Percentiles rank a stretch among this genome's conserved stretches.
Conservation (phyloP, 1,140 invertebrate genomes). For the Drosophila kanapiae region DNA sequence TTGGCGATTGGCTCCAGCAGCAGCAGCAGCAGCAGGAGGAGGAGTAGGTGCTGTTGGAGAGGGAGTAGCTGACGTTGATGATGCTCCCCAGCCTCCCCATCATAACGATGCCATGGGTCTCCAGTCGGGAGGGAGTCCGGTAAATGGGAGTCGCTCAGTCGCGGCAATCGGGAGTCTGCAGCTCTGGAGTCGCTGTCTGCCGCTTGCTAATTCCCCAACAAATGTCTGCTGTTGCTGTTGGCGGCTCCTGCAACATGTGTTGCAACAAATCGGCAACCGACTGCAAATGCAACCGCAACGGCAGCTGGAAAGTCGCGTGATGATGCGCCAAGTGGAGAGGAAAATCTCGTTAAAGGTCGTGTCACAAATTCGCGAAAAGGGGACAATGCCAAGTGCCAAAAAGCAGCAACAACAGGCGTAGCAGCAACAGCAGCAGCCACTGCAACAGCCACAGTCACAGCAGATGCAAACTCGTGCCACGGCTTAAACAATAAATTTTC, state of each 20-base stretch:
- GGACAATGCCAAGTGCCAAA: slow-evolving; percentile 64
- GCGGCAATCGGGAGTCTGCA: neutral
- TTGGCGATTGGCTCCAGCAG: slow-evolving; percentile 35
- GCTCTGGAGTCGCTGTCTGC: slow-evolving; percentile 42
- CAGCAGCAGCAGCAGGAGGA: slow-evolving; percentile 29
- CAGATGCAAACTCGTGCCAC: slow-evolving; percentile 68
- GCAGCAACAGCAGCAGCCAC: neutral
- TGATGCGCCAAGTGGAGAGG: slow-evolving; percentile 76
- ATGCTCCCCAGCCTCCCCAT: slow-evolving; percentile 52
- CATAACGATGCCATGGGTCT: slow-evolving; percentile 63
- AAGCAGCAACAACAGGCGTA: slow-evolving; percentile 28
- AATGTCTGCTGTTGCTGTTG: slow-evolving; percentile 69
- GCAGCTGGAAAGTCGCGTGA: slow-evolving; percentile 75
- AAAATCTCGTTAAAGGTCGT: slow-evolving; percentile 81
- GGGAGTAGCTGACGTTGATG: slow-evolving; percentile 66
- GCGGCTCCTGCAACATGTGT: slow-evolving; percentile 66
- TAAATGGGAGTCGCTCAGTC: neutral
- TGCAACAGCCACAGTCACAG: neutral
- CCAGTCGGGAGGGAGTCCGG: neutral
- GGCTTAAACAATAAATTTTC: slow-evolving; percentile 75
- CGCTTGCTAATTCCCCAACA: slow-evolving; percentile 75
- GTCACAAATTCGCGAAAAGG: slow-evolving; percentile 71
- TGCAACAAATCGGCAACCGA: slow-evolving; percentile 68
- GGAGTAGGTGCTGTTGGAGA: slow-evolving; percentile 39
- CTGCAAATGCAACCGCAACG: slow-evolving; percentile 25